phyloP scores from a whole-genome alignment of 2,113 vertebrate genomes.

The Amphiprion ocellaris region DNA sequence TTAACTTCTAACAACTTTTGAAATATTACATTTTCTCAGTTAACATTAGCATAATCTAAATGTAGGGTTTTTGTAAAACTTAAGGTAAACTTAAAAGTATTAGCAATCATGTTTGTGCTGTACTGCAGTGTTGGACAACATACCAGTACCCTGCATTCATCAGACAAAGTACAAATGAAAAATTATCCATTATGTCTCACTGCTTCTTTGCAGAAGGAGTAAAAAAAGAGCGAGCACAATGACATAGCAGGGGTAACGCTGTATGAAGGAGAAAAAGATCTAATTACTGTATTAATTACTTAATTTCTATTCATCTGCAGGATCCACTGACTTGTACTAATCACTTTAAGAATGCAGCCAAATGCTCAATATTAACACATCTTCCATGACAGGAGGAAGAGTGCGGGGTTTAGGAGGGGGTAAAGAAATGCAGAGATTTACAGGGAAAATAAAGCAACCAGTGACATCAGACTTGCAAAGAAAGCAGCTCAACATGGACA shows the following conservation, averaged over 20 bases:
- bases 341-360: conserved; percentile 77
- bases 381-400: conserved; percentile 68
- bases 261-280: conserved; percentile 61
- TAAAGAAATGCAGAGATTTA: conserved; percentile 64
- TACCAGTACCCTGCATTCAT: conserved; percentile 4
- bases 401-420: conserved; percentile 35
- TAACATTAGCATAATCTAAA: too few species aligned
- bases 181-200: conserved; percentile 28
- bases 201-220: conserved; percentile 17
- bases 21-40: not conserved
- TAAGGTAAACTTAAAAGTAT: not conserved
- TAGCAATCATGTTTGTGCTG: not conserved
- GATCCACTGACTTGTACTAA: conserved; percentile 74
- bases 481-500: conserved; percentile 25
- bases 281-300: conserved; percentile 83
- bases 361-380: conserved; percentile 81
- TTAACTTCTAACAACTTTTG: not conserved
- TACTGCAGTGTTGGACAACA: conserved; percentile 39
- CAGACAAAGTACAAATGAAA: conserved; percentile 26
- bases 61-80: too few species aligned
- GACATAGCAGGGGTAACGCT: conserved; percentile 55
- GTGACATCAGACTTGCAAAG: conserved; percentile 47
- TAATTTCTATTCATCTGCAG: conserved; percentile 79
- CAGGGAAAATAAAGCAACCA: conserved; percentile 70
- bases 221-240: conserved; percentile 47